Conservation (phyloP, 2,797 vertebrate species). For the Gastrophryne carolinensis region DNA sequence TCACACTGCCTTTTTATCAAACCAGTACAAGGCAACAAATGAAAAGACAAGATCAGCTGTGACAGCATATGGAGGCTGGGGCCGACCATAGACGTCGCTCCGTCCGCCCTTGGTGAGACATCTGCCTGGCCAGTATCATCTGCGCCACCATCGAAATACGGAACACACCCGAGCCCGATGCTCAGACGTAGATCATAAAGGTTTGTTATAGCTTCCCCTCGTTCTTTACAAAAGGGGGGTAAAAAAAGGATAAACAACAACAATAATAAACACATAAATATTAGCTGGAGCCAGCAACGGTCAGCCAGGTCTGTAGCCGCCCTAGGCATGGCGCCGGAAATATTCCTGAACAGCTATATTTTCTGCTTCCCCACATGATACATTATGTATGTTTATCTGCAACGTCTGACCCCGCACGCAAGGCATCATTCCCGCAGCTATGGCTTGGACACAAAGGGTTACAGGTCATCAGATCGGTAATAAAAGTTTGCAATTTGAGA, state of each 20-base stretch:
- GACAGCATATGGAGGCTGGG: neutral
- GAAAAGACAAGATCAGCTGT: neutral
- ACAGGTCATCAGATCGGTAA: no score
- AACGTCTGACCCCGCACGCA: neutral
- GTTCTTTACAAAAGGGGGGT: no score
- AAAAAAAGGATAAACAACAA: neutral
- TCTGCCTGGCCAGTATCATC: no score
- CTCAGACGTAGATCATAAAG: no score
- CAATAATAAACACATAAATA: neutral
- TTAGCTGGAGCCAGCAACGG: neutral
- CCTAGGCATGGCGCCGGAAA: neutral
- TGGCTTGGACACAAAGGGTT: neutral
- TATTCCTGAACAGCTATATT: neutral
- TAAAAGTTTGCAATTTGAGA: no score
- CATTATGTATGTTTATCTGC: conserved; percentile 4
- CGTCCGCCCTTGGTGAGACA: no score
- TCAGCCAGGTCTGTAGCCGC: neutral
- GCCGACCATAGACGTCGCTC: no score
- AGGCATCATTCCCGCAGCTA: neutral
- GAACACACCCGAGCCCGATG: no score
- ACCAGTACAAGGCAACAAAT: neutral
- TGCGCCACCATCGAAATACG: no score
- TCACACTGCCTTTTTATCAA: neutral
- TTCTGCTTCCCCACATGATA: neutral
- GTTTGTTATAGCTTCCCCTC: no score